These are phyloP conservation scores for Atopsyche davidsoni DNA, from an alignment of 1,140 invertebrate species.

Conservation along the genomic window DNA sequence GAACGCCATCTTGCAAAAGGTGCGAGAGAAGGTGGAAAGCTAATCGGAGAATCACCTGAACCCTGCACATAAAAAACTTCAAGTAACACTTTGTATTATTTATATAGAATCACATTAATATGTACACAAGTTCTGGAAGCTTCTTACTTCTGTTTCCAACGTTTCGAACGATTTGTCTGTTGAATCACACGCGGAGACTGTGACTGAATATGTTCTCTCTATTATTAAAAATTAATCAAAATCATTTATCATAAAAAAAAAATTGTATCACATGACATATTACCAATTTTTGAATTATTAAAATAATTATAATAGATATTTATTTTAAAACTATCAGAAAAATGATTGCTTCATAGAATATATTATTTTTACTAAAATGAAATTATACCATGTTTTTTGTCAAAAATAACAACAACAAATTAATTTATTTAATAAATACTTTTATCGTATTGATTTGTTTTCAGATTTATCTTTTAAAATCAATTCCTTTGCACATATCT, in stretches of 20 bases:
- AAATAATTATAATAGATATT: not conserved
- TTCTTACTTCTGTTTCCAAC: not conserved
- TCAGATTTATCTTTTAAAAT: no score
- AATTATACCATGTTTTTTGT: not conserved
- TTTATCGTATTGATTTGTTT: no score
- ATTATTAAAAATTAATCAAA: not conserved
- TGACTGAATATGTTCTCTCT: not conserved
- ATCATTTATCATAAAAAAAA: not conserved
- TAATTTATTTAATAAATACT: no score
- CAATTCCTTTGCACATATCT: no score
- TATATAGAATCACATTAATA: not conserved
- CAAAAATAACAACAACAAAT: no score
- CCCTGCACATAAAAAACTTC: slow-evolving; percentile 6
- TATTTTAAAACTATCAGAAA: not conserved
- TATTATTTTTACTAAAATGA: not conserved
- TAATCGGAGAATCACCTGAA: not conserved
- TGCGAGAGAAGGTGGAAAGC: slow-evolving; percentile 53
- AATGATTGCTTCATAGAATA: not conserved
- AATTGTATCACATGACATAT: no score
- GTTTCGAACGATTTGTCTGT: not conserved
- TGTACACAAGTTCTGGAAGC: not conserved
- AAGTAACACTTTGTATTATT: not conserved
- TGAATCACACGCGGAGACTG: not conserved
- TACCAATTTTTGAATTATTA: no score
- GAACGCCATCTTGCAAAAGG: slow-evolving; percentile 58